Percentiles rank a stretch among this genome's conserved stretches.
Evolutionary conservation across 2,113 vertebrate species (phyloP).

Genomic region (Thunnus thynnus): DNA sequence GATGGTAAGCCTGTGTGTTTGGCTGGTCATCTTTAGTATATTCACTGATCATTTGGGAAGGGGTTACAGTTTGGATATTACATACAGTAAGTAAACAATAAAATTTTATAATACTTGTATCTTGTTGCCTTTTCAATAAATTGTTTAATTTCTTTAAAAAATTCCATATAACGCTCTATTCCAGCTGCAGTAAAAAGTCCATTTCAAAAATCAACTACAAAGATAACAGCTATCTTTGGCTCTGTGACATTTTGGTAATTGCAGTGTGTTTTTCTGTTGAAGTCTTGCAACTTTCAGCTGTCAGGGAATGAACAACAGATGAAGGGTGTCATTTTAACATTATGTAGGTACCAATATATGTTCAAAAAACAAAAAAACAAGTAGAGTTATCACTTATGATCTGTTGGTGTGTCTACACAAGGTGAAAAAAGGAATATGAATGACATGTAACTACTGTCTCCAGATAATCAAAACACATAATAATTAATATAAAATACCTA

Average conservation of each 20-base stretch:
- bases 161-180: not conserved
- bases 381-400: too few relatives aligned
- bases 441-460: not conserved
- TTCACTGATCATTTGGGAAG: constrained; percentile 50
- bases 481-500: too few relatives aligned
- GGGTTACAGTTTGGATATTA: constrained; percentile 50
- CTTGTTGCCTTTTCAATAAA: constrained; percentile 19
- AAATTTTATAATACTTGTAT: constrained; percentile 73
- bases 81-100: constrained; percentile 65
- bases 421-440: too few relatives aligned
- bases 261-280: not conserved
- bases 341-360: not conserved
- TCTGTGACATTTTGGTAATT: not conserved
- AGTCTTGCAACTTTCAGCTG: not conserved
- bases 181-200: not conserved
- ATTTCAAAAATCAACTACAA: not conserved
- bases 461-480: not conserved
- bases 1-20: not conserved
- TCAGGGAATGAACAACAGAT: not conserved
- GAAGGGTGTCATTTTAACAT: not conserved
- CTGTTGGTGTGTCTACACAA: too few relatives aligned
- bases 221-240: not conserved
- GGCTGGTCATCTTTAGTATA: constrained; percentile 11
- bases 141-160: not conserved
- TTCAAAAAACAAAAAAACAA: not conserved